Conservation (phyloP, 2,888 invertebrate species). For the Luperina testacea region DNA sequence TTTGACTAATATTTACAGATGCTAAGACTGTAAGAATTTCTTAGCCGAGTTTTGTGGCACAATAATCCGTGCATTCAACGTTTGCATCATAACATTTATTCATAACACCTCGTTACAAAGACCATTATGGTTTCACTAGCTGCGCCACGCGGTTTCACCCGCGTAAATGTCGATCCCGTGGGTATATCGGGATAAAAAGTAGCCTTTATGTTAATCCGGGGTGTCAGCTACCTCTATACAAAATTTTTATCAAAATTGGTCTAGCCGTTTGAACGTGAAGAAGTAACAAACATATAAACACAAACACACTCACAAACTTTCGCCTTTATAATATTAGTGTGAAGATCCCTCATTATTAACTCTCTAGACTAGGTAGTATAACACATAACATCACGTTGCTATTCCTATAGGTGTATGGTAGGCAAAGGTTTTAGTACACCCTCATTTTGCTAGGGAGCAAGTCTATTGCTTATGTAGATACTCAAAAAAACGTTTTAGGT, state of each 20-base stretch:
- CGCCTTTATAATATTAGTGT: too few species aligned
- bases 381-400: not conserved
- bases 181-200: too few species aligned
- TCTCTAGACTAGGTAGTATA: not conserved
- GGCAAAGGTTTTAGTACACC: not conserved
- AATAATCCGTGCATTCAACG: slow-evolving; percentile 20
- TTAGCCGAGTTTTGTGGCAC: slow-evolving; percentile 4
- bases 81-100: slow-evolving; percentile 54
- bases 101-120: slow-evolving; percentile 40
- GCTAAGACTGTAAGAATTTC: slow-evolving; percentile 22
- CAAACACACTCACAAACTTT: too few species aligned
- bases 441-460: not conserved
- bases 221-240: too few species aligned
- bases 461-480: not conserved
- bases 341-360: not conserved
- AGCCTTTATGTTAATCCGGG: too few species aligned
- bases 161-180: too few species aligned
- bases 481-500: too few species aligned
- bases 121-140: slow-evolving; percentile 11
- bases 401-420: not conserved
- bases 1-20: slow-evolving; percentile 33
- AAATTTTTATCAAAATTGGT: too few species aligned
- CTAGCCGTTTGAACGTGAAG: too few species aligned
- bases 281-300: too few species aligned
- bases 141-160: too few species aligned